Base-by-base conservation (phyloP, 2,888 invertebrate species). In the Zootermopsis nevadensis region DNA sequence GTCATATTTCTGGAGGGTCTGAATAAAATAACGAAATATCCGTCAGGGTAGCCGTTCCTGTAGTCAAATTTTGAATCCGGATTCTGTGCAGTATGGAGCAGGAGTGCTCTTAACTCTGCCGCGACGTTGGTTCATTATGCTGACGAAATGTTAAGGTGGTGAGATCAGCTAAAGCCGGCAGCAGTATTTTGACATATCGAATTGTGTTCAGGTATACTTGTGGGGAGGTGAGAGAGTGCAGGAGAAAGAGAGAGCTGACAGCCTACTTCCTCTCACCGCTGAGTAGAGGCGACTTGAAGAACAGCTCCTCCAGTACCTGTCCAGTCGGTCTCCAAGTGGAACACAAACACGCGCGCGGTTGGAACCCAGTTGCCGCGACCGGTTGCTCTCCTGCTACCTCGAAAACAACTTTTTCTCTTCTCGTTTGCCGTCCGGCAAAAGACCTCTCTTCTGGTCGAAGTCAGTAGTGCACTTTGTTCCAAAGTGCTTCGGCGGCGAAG, bases 301-400 rank as follows among this genome's bases (percentile, higher is more conserved):
- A 60, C 48, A 19, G 48, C 15, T 48, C 19, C 19, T 77, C 35
- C 66, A 66, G 79, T 79, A 79, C 79, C 79, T 79, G 79, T 79
- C 66, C 35, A 30, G 79, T n/a, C 35, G 27, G 79, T 79, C 79
- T 30, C 66, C 79, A 79, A 79, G 79, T 79, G 60, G 79, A 55
- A 79, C 79, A 53, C 66, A n/a, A 24, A 24, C 38, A n/a, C 19
- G 69, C 48, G 48, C 12, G 48, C 48, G 15, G 48, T 15, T 48
- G 48, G 48, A 48, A 48, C 48, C 48, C 0, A 48, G 48, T 19
- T 15, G 31, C 69, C 12, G 0, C 15, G 2, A 27, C n/a, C 27
- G 0, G 8, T 27, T 66, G 66, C 66, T 66, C 66, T 66, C 33
- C 69, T 33, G 69, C 33, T 15, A 1, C 4, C 33, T 30, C 3